These are phyloP conservation scores for Campylomormyrus numenius DNA, from an alignment of 2,113 vertebrate species.

Conservation along the genomic window DNA sequence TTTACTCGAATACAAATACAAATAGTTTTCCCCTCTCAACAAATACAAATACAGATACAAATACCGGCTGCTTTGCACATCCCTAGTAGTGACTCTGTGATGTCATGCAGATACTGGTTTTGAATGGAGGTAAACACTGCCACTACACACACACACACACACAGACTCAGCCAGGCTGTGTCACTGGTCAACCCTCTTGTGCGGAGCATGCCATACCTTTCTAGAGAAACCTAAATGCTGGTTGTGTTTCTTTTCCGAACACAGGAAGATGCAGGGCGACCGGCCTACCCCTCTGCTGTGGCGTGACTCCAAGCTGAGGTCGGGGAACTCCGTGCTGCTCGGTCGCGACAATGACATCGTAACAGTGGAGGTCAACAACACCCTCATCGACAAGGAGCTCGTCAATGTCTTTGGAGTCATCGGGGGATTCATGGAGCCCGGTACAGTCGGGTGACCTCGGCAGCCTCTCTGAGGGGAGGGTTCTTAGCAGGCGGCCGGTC, in stretches of 20 bases:
- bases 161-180: not conserved
- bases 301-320: constrained; percentile 1
- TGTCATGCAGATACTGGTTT: not conserved
- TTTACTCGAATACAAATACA: too few species aligned
- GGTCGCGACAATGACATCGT: constrained; percentile 42
- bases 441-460: constrained; percentile 49
- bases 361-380: constrained; percentile 69
- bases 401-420: constrained; percentile 83
- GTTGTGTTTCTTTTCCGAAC: not conserved
- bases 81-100: too few species aligned
- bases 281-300: accelerated
- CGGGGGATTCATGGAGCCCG: constrained; percentile 78
- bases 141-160: not conserved
- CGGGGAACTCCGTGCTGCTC: constrained; percentile 36
- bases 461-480: not conserved
- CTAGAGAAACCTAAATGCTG: not conserved
- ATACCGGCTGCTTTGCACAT: too few species aligned
- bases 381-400: constrained; percentile 64
- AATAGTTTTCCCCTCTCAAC: too few species aligned
- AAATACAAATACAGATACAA: too few species aligned
- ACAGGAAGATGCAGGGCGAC: constrained; percentile 61
- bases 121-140: not conserved
- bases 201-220: not conserved
- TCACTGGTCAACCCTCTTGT: not conserved
- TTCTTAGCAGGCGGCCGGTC: not conserved